These are phyloP conservation scores for Drosophila melanosoma DNA, from an alignment of 2,888 invertebrate species.

Conservation along the genomic window DNA sequence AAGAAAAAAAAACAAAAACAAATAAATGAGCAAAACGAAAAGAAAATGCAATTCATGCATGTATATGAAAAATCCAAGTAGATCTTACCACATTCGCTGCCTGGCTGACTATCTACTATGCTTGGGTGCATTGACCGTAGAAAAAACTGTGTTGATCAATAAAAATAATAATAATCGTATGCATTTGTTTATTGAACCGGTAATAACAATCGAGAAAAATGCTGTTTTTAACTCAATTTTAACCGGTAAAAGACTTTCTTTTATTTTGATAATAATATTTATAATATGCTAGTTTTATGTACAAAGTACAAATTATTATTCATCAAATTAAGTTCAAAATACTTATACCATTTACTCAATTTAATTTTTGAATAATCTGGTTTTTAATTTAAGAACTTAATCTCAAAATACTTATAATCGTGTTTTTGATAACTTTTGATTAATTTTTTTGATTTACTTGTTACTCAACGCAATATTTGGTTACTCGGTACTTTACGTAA, in stretches of 20 bases:
- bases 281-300: background rate
- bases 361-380: background rate
- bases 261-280: background rate
- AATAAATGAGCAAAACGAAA: slow-evolving; percentile 8
- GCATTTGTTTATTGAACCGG: background rate
- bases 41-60: slow-evolving; percentile 32
- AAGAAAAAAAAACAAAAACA: slow-evolving; percentile 12
- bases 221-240: background rate
- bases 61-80: slow-evolving; percentile 34
- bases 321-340: background rate
- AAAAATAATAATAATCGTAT: background rate
- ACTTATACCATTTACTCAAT: background rate
- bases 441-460: background rate
- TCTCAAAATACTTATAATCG: background rate
- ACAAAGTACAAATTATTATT: background rate
- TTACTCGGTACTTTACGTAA: background rate
- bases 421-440: background rate
- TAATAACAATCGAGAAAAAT: background rate
- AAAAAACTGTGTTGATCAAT: background rate
- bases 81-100: slow-evolving; percentile 55
- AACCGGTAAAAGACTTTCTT: background rate
- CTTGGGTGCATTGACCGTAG: slow-evolving; percentile 9
- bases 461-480: background rate
- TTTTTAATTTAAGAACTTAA: background rate
- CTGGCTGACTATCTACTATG: slow-evolving; percentile 15